Base-by-base conservation (phyloP, 2,113 vertebrate species). In the Eleginops maclovinus region DNA sequence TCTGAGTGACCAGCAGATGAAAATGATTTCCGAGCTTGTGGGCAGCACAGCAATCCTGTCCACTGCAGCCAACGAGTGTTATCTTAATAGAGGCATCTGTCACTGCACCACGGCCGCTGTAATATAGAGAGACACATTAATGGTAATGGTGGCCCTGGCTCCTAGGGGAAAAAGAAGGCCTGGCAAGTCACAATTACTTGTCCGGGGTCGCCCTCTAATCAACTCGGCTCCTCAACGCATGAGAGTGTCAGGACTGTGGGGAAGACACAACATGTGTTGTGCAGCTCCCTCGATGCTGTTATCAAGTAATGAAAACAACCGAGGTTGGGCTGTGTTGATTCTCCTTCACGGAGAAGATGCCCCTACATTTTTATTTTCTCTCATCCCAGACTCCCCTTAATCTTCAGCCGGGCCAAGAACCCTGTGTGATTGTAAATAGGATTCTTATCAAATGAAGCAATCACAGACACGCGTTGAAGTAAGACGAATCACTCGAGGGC, bases 401-500 rank as follows among this genome's bases (percentile, higher is more conserved):
- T 89, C 83, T 80, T 71, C 74, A 84, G 36, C 67, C 4, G 47
- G 43, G 43, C 85, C 55, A 63, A 85, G 85, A 89, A 72, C 79
- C 70, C 68, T 74, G n/a, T 74, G n/a, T 85, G 86, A 89, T 88
- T 91, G 87, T 87, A 86, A 84, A 87, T 82, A 81, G 73, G 88
- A 82, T 82, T 82, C 82, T 87, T 88, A 80, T 87, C 86, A 88
- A 88, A 92, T 85, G 83, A 87, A 80, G 87, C 88, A 91, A 92
- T 89, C 90, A 91, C 74, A 81, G 81, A 69, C 75, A 44, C 79
- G 69, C n/a, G 44, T 65, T 85, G 44, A 55, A 90, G 77, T 70
- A 72, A 87, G 46, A 68, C 67, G 69, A 88, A 86, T 86, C 72
- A 72, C 74, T 82, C 0, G 19, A 88, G 89, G 73, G 75, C 72